Base-by-base conservation (phyloP, 2,888 invertebrate species). In the Standfussiana lucernea region DNA sequence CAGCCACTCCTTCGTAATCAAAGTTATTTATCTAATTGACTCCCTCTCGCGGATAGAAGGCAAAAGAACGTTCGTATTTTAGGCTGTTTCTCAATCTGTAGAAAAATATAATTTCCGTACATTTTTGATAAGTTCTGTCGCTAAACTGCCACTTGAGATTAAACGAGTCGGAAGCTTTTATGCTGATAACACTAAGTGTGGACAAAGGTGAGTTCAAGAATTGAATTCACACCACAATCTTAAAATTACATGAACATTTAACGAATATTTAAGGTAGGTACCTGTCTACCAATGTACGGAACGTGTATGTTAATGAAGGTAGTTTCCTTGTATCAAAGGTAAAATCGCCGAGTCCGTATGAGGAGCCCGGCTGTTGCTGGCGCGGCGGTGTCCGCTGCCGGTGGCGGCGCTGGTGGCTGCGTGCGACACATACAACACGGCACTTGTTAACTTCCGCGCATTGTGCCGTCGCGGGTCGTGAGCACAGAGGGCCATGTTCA, bases 251-350 rank as follows among this genome's bases (percentile, higher is more conserved):
- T 59, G 18, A 28, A 28, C 28, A 21, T 18, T 47, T 21, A 47
- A 75, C 47, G 28, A 73, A 47, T 40, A 75, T 61, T 75, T 47
- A 74, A 45, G 28, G 28, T 75, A 42, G 28, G 28, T 28, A 56
- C 56, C 56, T 56, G n/a, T 56, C 42, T 42, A 56, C n/a, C 28
- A 28, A 21, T 59, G n/a, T 56, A 40, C 11, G 3, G 32, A n/a
- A 75, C 32, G n/a, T 62, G 75, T 75, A 75, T 75, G 50, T 50
- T 42, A 50, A 75, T 64, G 0, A 35, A 40, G n/a, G n/a, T 72
- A 45, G 24, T 45, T 74, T 45, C 47, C 32, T 32, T 40, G 32
- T 40, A 40, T 61, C 24, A 61, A 21, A 40, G 18, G 45, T 74
- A 13, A 56, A 74, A n/a, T 74, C 21, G 40, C 18, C n/a, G 75